Base-by-base conservation (phyloP, 35 echinoderm and acorn worm species). In the Apostichopus japonicus region DNA sequence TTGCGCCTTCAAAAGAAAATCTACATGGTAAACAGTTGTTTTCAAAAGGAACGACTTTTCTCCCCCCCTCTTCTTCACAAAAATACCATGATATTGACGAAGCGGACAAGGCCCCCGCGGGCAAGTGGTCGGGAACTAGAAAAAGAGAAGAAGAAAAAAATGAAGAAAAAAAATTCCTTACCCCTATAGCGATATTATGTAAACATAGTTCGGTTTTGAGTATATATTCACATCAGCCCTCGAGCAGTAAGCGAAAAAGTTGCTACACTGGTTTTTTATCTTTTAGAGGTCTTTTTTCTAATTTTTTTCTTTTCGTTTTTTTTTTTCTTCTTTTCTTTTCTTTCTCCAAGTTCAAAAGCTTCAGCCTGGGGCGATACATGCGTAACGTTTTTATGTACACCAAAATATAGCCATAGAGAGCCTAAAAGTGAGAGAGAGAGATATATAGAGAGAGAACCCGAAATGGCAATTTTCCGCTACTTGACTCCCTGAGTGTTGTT, bases 381-480 rank as follows among this genome's bases (percentile, higher is more conserved):
- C 81, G 81, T 84, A 84, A 84, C 17, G 54, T 24, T 54, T 44
- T 44, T 54, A 57, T 58, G 56, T 58, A 84, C 55, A 59, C 81
- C 56, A 55, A 84, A 79, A 84, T 7, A 84, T 17, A 75, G 71
- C 16, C 15, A 75, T n/a, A 19, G 21, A 67, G 63, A 67, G 19
- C 9, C 10, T 10, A 65, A 65, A 67, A 19, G 19, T 5, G 19
- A 8, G 8, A 67, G 19, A 67, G 19, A 67, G 63, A 15, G 19
- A 67, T 11, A 44, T 44, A 67, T 9, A 19, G 63, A 67, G 63
- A 75, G 17, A 75, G 21, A 75, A 75, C 5, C 19, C 19, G 54
- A 58, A 84, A 58, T n/a, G 23, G 81, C 81, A 84, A 84, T 84
- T 84, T 84, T 84, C 53, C 81, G 81, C 81, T 84, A 84, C 81